phyloP scores from a whole-genome alignment of 2,113 vertebrate species.

The Regulus satrapa region DNA sequence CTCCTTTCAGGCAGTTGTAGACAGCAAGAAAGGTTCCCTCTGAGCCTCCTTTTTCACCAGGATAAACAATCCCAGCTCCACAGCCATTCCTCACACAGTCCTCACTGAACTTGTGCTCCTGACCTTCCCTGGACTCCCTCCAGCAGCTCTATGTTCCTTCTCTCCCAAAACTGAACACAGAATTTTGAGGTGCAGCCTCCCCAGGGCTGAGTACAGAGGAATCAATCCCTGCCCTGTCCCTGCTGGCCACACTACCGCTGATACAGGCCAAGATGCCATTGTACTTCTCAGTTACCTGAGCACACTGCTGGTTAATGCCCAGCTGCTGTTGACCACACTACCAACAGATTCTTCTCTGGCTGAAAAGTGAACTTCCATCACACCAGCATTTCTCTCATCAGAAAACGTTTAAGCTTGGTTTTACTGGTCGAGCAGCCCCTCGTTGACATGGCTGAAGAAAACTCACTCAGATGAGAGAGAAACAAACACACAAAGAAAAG shows the following conservation, averaged over 20 bases:
- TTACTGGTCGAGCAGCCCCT: not conserved
- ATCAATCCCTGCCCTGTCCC: not conserved
- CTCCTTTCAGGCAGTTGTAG: not conserved
- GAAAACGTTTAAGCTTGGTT: not conserved
- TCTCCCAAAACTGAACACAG: not conserved
- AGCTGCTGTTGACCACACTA: not conserved
- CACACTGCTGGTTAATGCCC: not conserved
- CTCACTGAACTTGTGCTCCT: rapidly evolving
- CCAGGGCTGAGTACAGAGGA: rapidly evolving
- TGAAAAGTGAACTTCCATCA: not conserved
- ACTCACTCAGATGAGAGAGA: not conserved
- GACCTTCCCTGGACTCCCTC: not conserved
- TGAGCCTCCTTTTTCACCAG: not conserved
- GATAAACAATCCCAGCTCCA: not conserved
- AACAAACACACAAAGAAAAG: not conserved
- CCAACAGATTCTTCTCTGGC: not conserved
- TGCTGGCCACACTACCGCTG: not conserved
- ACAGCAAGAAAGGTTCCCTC: not conserved
- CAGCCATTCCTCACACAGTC: not conserved
- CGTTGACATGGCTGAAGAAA: not conserved
- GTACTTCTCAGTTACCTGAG: not conserved
- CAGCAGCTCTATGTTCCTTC: not conserved
- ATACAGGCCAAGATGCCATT: not conserved
- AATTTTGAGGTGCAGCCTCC: not conserved
- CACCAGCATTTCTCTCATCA: not conserved